A percentile compares a stretch with the other conserved stretches of the same genome.
Evolutionary conservation across 2,113 vertebrate genomes (phyloP).

Genomic region (Plotosus lineatus): DNA sequence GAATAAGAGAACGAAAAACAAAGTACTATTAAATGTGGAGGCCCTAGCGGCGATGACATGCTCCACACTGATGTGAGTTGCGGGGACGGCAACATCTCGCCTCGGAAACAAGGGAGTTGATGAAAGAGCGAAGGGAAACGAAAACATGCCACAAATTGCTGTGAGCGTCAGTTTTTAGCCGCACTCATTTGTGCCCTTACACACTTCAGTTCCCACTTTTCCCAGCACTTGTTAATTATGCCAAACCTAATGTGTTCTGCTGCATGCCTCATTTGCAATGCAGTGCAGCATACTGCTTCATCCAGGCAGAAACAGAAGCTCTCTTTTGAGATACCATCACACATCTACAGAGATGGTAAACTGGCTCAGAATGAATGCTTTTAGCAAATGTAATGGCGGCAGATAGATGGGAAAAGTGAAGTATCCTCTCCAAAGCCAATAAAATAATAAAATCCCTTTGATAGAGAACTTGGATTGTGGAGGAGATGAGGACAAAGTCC

Average conservation of each 20-base stretch:
- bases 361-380: constrained; percentile 18
- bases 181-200: constrained; percentile 21
- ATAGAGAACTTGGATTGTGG: neutral
- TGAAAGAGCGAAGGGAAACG: constrained; percentile 21
- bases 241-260: constrained; percentile 36
- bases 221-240: constrained; percentile 31
- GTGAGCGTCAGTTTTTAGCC: neutral
- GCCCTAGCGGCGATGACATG: constrained; percentile 18
- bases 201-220: constrained; percentile 17
- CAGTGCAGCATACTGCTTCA: constrained; percentile 18
- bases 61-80: neutral
- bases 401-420: constrained; percentile 22
- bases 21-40: constrained; percentile 30
- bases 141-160: constrained; percentile 15
- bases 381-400: neutral
- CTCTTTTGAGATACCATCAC: constrained; percentile 22
- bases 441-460: constrained; percentile 31
- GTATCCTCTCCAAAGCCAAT: constrained; percentile 25
- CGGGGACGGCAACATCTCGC: constrained; percentile 26
- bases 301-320: constrained; percentile 11
- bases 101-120: constrained; percentile 8
- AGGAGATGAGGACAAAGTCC: constrained; percentile 12
- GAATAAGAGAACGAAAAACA: constrained; percentile 15
- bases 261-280: constrained; percentile 24
- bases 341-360: constrained; percentile 17